Conservation (phyloP, 2,888 invertebrate genomes). For the Andrena praecox region DNA sequence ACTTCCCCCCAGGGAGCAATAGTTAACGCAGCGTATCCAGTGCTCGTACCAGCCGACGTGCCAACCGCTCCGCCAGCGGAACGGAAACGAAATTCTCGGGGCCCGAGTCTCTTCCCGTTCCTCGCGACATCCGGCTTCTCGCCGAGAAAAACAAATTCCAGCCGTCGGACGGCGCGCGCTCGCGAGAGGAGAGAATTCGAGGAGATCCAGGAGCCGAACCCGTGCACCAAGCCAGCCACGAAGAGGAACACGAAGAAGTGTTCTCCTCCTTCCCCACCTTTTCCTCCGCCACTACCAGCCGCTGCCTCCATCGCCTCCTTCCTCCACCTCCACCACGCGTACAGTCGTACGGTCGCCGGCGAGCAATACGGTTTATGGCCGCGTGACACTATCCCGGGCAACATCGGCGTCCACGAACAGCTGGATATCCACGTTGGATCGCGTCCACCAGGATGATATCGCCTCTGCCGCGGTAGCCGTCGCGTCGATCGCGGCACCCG, state of each 20-base stretch:
- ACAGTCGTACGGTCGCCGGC: conserved; percentile 75
- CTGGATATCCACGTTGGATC: conserved; percentile 67
- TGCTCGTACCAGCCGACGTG: too few relatives aligned
- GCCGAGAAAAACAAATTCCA: conserved; percentile 26
- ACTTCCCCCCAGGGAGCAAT: too few relatives aligned
- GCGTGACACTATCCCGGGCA: conserved; percentile 70
- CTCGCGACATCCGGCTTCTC: conserved; percentile 37
- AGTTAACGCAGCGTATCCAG: too few relatives aligned
- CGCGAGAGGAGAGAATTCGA: conserved; percentile 37
- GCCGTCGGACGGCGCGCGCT: neutral
- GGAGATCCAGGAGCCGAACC: conserved; percentile 48
- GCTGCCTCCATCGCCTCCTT: conserved; percentile 63
- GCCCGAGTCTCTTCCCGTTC: neutral
- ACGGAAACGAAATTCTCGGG: conserved; percentile 7
- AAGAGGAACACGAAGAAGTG: conserved; percentile 72
- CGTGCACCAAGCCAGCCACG: conserved; percentile 58
- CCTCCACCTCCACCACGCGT: conserved; percentile 69
- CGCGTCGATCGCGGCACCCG: conserved; percentile 4
- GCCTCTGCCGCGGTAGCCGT: neutral
- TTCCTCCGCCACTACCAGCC: conserved; percentile 54
- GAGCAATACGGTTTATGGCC: conserved; percentile 74
- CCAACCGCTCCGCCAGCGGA: neutral
- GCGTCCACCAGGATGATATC: conserved; percentile 32
- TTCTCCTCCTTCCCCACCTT: conserved; percentile 56
- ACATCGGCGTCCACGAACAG: conserved; percentile 70